Conservation (phyloP, 2,888 invertebrate species). For the Sphaeridia pumilis region DNA sequence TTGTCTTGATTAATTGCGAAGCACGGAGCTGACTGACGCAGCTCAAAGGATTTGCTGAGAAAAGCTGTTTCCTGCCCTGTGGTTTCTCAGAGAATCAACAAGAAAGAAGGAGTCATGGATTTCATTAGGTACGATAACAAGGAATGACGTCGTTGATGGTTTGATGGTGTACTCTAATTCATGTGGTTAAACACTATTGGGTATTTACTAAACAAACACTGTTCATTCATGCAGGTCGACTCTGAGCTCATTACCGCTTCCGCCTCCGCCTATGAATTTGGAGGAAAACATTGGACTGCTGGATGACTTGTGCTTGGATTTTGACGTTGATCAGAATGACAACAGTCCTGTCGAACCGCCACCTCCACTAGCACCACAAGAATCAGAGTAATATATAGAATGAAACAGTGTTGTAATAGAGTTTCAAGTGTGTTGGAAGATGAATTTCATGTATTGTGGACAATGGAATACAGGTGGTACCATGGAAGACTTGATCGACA, state of each 20-base stretch:
- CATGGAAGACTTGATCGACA: constrained; percentile 63
- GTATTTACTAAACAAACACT: background rate
- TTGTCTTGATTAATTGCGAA: too few relatives aligned
- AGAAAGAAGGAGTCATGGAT: too few relatives aligned
- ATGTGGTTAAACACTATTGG: background rate
- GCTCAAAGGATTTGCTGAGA: too few relatives aligned
- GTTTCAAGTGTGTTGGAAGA: background rate
- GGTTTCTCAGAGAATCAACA: too few relatives aligned
- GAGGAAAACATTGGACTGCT: constrained; percentile 32
- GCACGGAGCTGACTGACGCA: too few relatives aligned
- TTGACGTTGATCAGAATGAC: constrained; percentile 29
- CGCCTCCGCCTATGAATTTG: constrained; percentile 32
- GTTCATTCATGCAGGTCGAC: constrained; percentile 24
- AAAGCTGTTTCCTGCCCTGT: too few relatives aligned
- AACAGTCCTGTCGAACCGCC: constrained; percentile 32
- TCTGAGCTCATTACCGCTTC: constrained; percentile 33
- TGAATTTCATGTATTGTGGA: background rate
- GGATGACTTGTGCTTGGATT: constrained; percentile 34
- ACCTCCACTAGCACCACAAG: constrained; percentile 32
- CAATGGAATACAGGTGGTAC: background rate
- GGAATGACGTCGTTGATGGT: background rate
- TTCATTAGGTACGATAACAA: too few relatives aligned
- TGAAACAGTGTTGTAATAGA: background rate
- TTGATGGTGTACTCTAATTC: background rate
- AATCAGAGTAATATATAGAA: constrained; percentile 34